Base-by-base conservation (phyloP, 2,113 vertebrate genomes). In the Megaceryle torquata region DNA sequence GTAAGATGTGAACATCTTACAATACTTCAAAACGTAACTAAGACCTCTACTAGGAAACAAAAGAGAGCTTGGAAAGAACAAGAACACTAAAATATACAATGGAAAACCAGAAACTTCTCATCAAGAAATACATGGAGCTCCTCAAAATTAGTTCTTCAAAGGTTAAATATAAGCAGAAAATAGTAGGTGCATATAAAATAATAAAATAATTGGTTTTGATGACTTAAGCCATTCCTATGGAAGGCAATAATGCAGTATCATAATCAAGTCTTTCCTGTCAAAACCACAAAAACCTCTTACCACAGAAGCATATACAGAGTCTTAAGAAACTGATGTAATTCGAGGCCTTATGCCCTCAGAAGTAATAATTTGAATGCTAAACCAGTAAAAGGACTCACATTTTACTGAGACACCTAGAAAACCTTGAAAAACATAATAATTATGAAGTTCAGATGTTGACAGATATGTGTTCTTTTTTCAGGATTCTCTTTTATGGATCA, bases 11-110 rank as follows among this genome's bases (percentile, higher is more conserved):
- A 93, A 93, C 21, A 59, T 8, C n/a, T 79, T 46, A 6, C 39
- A 78, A 35, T 51, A 20, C 67, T 74, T 96, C 82, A 93, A 94
- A 96, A 85, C 39, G 53, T 67, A 96, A 94, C 15, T 71, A 89
- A 72, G 22, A 90, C 57, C 33, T 57, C 31, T 39, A 43, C 37
- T 20, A 37, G 56, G 75, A 83, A 93, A 39, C 18, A 72, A 84
- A 76, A 29, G n/a, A 65, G 21, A 72, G 51, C 76, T 78, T 69
- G 82, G 41, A 71, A 61, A 81, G 83, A 91, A 78, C 12, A 60
- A 81, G 83, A 91, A 78, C 12, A 60, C 16, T 54, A 61, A 86
- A 93, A 85, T 6, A 44, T 18, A 69, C 48, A 88, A 43, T 2
- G 20, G 19, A 64, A 51, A 83, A 41, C 2, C 21, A 85, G 46